These are phyloP conservation scores for Trypoxylus dichotomus DNA, from an alignment of 1,140 invertebrate species.

Conservation along the genomic window DNA sequence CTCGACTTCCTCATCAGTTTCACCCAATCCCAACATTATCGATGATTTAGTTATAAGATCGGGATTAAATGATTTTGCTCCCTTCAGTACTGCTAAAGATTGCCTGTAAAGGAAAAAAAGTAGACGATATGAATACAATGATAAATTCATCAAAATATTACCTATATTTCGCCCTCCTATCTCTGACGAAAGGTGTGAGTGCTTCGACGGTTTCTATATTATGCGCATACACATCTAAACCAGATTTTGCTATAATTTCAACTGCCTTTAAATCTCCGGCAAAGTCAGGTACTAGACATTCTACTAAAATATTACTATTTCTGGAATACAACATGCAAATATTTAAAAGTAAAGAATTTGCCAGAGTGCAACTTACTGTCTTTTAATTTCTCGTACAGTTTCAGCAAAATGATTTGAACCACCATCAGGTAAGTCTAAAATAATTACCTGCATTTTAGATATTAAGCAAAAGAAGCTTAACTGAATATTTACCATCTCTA, in stretches of 20 bases:
- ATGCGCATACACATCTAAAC: constrained; percentile 94
- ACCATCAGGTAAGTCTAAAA: constrained; percentile 83
- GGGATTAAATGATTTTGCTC: constrained; percentile 78
- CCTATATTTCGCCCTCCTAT: constrained; percentile 79
- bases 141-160: constrained; percentile 42
- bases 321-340: constrained; percentile 51
- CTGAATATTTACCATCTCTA: constrained; percentile 75
- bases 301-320: constrained; percentile 87
- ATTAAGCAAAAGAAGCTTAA: constrained; percentile 17
- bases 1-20: constrained; percentile 88
- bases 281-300: constrained; percentile 98
- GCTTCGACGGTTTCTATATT: constrained; percentile 95
- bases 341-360: not conserved
- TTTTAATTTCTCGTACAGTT: constrained; percentile 82
- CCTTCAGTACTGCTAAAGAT: constrained; percentile 78
- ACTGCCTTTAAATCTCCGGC: constrained; percentile 79
- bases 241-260: constrained; percentile 75
- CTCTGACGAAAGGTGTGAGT: constrained; percentile 87
- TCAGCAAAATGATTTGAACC: constrained; percentile 89
- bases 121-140: not conserved
- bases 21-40: constrained; percentile 97
- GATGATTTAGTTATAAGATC: constrained; percentile 95
- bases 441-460: not conserved
- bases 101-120: constrained; percentile 63
- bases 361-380: constrained; percentile 56